Conservation (phyloP, 1,140 invertebrate genomes). For the Macrocentrus cingulum region DNA sequence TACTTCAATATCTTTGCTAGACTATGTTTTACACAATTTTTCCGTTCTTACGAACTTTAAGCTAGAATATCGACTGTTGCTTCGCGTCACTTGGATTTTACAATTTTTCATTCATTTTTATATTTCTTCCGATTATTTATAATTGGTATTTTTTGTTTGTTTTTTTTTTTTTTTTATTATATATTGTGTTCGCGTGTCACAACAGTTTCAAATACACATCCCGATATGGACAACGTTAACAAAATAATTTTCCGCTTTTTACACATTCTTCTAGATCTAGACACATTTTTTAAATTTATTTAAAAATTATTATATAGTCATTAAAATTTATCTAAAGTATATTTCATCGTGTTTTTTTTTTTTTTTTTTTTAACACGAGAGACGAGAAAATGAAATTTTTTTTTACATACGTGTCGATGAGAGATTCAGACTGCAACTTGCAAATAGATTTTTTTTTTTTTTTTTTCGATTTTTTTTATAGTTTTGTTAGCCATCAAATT, state of each 20-base stretch:
- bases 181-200: constrained; percentile 10
- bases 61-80: not conserved
- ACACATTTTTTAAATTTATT: constrained; percentile 25
- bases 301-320: too few relatives aligned
- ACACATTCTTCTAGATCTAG: constrained; percentile 35
- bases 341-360: too few relatives aligned
- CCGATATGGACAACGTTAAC: constrained; percentile 38
- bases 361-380: too few relatives aligned
- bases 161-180: constrained; percentile 2
- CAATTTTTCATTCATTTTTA: constrained; percentile 7
- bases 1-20: constrained; percentile 26
- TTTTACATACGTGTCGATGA: not conserved
- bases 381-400: not conserved
- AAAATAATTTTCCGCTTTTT: constrained; percentile 38
- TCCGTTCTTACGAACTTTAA: not conserved
- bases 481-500: not conserved
- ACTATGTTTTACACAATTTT: constrained; percentile 19
- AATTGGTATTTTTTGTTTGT: constrained; percentile 3
- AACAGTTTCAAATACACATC: constrained; percentile 30
- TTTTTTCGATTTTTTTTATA: not conserved
- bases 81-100: constrained; percentile 11
- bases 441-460: not conserved
- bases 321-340: not conserved
- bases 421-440: not conserved
- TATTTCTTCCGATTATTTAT: constrained; percentile 1